Base-by-base conservation (phyloP, 2,113 vertebrate genomes). In the Neodon shergylaensis region DNA sequence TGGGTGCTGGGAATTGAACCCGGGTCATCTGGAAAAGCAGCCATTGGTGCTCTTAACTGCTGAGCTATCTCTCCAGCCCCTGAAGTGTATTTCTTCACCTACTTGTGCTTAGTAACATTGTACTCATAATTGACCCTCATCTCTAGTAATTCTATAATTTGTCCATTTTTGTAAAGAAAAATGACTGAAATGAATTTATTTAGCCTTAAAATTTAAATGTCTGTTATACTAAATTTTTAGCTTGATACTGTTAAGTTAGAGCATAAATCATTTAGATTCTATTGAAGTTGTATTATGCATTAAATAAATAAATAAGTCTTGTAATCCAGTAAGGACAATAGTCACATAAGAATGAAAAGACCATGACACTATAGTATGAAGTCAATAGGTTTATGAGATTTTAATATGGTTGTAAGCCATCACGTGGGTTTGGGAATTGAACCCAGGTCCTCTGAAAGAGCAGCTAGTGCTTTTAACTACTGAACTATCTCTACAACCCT, bases 181-280 rank as follows among this genome's bases (percentile, higher is more conserved):
- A 70, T 79, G 89, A 65, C 49, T 79, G 72, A 95, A 92, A 54
- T 0, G n/a, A 72, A 77, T 91, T 91, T 92, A 47, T 33, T 88
- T 83, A 81, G 87, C n/a, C 63, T 94, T 94, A 86, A 82, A 70
- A 76, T 94, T 88, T 61, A 88, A 78, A 92, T 68, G 90, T 93
- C 58, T 72, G 36, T 94, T 63, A 65, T 68, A 39, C 36, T 78
- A 58, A 94, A 79, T 73, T 74, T 94, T 88, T 91, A 79, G 42
- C 22, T 58, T 12, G 44, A 0, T 87, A 36, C 52, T 81, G 3
- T 93, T 95, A 90, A 77, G 58, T 42, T 92, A 79, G 33, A 89
- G n/a, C 16, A 84, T 82, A 63, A 87, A 42, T 88, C 54, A 58
- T 87, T 96, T 70, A 52, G 21, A 61, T 88, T 94, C 11, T 93